Evolutionary conservation across 2,797 vertebrate genomes (phyloP).

Genomic region (Myiotriccus ornatus): DNA sequence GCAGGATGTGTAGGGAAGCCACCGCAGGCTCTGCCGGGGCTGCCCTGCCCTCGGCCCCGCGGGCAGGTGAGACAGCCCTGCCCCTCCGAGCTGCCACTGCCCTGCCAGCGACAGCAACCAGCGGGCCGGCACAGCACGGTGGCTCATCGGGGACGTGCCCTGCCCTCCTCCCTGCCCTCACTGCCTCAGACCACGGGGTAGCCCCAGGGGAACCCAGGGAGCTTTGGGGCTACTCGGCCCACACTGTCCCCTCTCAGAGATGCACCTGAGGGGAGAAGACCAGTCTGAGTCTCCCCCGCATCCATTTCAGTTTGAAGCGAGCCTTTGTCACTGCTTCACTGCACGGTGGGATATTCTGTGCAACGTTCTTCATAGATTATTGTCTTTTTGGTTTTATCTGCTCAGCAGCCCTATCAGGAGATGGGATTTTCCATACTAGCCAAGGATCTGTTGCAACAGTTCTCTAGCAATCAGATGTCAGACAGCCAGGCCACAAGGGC

Average conservation of each 20-base stretch:
- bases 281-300: background rate
- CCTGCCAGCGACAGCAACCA: no score
- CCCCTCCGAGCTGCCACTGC: background rate
- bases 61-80: background rate
- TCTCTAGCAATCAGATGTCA: background rate
- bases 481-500: background rate
- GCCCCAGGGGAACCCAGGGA: background rate
- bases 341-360: background rate
- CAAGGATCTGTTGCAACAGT: background rate
- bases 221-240: background rate
- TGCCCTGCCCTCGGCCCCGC: background rate
- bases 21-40: background rate
- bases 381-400: background rate
- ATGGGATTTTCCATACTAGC: background rate
- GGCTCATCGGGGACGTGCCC: background rate
- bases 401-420: background rate
- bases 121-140: background rate
- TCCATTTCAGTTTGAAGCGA: background rate
- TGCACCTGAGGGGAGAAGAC: background rate
- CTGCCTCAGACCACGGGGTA: background rate
- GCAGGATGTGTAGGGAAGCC: slow-evolving; percentile 21
- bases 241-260: background rate
- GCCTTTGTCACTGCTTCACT: background rate
- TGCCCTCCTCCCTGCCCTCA: background rate
- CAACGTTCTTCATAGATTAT: background rate